phyloP scores from a whole-genome alignment of 2,888 invertebrate species.

The Drosophila atripex region DNA sequence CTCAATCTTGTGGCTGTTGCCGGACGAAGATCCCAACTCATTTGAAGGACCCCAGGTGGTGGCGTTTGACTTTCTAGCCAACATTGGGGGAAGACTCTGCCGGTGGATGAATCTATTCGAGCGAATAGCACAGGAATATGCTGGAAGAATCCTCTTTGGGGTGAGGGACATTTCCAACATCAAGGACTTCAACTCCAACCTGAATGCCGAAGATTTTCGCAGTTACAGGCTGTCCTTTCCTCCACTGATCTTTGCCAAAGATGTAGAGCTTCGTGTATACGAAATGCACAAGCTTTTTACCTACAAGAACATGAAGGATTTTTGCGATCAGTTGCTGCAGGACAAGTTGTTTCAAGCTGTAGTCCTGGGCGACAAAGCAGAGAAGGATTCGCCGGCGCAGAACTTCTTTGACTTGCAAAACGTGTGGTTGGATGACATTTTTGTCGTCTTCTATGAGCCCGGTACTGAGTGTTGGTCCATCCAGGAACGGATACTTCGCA shows the following conservation, averaged over 20 bases:
- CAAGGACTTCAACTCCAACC: conserved; percentile 8
- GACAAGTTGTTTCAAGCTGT: conserved; percentile 41
- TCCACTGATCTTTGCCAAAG: conserved; percentile 47
- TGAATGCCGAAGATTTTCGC: conserved; percentile 31
- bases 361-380: conserved; percentile 12
- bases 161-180: conserved; percentile 39
- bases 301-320: conserved; percentile 48
- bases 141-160: conserved; percentile 26
- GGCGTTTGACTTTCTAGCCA: conserved; percentile 30
- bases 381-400: conserved; percentile 17
- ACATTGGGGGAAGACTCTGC: conserved; percentile 7
- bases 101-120: conserved; percentile 39
- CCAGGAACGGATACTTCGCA: conserved; percentile 42
- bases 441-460: conserved; percentile 52
- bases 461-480: conserved; percentile 42
- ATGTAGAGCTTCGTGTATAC: conserved; percentile 33
- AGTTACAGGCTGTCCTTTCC: conserved; percentile 40
- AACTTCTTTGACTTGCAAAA: conserved; percentile 42
- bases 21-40: background rate
- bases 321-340: conserved; percentile 44
- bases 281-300: conserved; percentile 53
- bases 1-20: conserved; percentile 17
- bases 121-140: conserved; percentile 32
- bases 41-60: conserved; percentile 20
- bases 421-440: conserved; percentile 20